Base-by-base conservation (phyloP, 2,797 vertebrate genomes). In the Hippoglossus hippoglossus region DNA sequence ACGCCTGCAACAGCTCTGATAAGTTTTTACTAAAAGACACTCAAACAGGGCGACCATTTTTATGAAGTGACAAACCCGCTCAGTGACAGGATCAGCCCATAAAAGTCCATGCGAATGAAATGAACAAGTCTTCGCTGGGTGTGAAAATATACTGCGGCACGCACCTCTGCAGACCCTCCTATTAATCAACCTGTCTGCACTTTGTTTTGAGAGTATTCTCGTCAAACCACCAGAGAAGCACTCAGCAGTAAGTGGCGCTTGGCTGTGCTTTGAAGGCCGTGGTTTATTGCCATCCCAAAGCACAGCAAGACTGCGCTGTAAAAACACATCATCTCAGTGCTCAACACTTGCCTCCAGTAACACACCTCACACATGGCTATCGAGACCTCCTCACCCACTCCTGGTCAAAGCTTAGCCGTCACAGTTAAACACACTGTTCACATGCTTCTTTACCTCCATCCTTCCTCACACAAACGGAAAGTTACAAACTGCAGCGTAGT, bases 161-260 rank as follows among this genome's bases (percentile, higher is more conserved):
- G 79, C 91, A 93, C 93, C 92, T 93, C 86, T 77, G 85, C 75
- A 83, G 93, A 92, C 91, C 91, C 90, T 90, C 83, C 91, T 92
- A 93, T 95, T 95, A 94, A 95, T 95, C 95, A 94, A 93, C 85
- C 93, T 94, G 93, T 95, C 94, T 84, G 72, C 93, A 93, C 93
- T 93, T 91, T 94, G 94, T 95, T 95, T 94, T 90, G 84, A 95
- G 92, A 94, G 94, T 92, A 94, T 94, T 94, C 93, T 92, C 83
- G 87, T 88, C 92, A 93, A 87, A 93, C 91, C 88, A 90, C 90
- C 87, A 87, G 87, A 94, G 92, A 91, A 92, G 93, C 93, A 93
- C 89, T 94, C 92, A 91, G 91, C 87, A 74, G 90, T 94, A 93
- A 95, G 93, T 94, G 92, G 87, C 77, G 91, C 87, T 91, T 85